phyloP scores from a whole-genome alignment of 2,797 vertebrate species.

The Harpagifer antarcticus region DNA sequence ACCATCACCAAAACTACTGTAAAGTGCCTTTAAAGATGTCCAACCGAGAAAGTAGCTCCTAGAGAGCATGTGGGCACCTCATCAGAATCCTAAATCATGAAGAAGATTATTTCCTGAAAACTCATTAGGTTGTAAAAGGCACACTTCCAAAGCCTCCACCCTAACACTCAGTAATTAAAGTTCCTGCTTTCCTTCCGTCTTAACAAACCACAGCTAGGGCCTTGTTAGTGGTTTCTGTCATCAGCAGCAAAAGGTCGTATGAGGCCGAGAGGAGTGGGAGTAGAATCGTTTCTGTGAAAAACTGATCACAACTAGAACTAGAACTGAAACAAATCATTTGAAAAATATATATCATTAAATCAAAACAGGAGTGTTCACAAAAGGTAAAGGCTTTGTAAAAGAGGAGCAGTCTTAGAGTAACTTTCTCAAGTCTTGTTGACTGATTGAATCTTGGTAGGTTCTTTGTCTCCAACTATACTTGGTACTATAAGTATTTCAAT shows the following conservation, averaged over 20 bases:
- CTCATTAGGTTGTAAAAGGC: not conserved
- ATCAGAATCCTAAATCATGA: conserved; percentile 8
- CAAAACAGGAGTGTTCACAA: not conserved
- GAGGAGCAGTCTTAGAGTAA: not conserved
- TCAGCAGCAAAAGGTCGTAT: conserved; percentile 13
- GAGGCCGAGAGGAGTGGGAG: conserved; percentile 15
- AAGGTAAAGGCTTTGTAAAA: not conserved
- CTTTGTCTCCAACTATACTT: conserved; percentile 12
- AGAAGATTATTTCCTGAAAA: not conserved
- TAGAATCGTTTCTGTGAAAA: not conserved
- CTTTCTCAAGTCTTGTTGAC: conserved; percentile 38
- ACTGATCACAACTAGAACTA: no score
- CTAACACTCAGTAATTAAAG: conserved; percentile 34
- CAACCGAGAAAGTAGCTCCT: not conserved
- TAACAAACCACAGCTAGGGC: conserved; percentile 30
- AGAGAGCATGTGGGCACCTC: not conserved
- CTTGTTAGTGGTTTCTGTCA: conserved; percentile 31
- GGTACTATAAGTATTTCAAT: conserved; percentile 11
- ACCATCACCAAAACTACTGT: not conserved
- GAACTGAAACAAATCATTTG: not conserved
- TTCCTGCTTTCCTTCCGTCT: conserved; percentile 13
- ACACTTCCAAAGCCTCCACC: conserved; percentile 7
- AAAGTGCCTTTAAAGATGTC: not conserved
- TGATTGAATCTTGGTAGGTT: conserved; percentile 27
- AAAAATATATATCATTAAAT: not conserved